phyloP scores from a whole-genome alignment of 2,113 vertebrate genomes.

The Poeciliopsis prolifica region DNA sequence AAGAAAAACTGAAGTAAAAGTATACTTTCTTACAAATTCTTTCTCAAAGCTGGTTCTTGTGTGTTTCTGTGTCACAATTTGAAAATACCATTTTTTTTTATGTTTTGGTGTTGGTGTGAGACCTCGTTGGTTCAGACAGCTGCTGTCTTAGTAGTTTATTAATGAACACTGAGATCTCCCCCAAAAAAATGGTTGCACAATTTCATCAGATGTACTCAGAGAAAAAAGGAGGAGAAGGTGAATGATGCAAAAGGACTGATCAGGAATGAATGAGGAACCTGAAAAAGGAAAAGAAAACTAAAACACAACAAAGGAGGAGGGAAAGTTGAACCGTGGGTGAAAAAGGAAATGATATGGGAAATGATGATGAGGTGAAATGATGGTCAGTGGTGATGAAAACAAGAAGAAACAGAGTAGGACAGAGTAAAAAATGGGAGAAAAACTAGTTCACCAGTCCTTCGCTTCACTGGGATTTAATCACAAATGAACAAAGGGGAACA shows the following conservation, averaged over 20 bases:
- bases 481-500: too few relatives aligned
- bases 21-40: too few relatives aligned
- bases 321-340: neutral
- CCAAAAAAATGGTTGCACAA: neutral
- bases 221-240: constrained; percentile 21
- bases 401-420: neutral
- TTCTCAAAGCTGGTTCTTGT: neutral
- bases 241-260: neutral
- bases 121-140: neutral
- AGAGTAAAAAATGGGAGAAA: too few relatives aligned
- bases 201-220: constrained; percentile 20
- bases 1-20: neutral
- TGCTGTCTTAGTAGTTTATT: neutral
- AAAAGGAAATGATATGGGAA: neutral
- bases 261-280: too few relatives aligned
- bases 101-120: neutral
- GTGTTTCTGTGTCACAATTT: too few relatives aligned
- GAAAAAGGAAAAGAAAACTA: neutral
- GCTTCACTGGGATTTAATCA: too few relatives aligned
- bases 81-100: neutral
- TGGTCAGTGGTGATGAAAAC: neutral
- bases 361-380: neutral
- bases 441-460: too few relatives aligned
- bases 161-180: neutral
- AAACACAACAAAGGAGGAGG: neutral